phyloP scores from a whole-genome alignment of 2,797 vertebrate species.

The Pantherophis vulpinus region DNA sequence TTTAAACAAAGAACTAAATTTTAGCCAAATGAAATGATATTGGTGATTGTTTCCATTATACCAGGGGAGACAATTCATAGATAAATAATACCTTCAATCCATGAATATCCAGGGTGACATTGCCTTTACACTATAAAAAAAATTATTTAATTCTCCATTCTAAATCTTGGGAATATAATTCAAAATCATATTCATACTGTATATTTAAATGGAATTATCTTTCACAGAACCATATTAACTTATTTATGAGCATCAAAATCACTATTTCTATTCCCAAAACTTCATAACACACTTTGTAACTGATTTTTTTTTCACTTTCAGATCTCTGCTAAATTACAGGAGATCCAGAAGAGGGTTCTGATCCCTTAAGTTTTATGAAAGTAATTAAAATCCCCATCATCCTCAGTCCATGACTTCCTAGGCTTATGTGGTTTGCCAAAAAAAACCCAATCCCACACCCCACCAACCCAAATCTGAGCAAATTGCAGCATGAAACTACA shows the following conservation, averaged over 20 bases:
- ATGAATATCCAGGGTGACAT: background rate
- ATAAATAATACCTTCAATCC: background rate
- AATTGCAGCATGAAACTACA: background rate
- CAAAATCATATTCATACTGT: background rate
- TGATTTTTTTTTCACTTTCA: background rate
- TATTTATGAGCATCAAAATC: background rate
- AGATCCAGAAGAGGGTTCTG: background rate
- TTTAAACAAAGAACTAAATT: background rate
- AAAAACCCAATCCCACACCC: background rate
- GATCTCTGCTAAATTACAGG: background rate
- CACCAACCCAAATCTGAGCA: background rate
- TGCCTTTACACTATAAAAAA: background rate
- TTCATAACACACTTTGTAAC: background rate
- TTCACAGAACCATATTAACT: background rate
- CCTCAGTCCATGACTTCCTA: background rate
- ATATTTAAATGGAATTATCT: background rate
- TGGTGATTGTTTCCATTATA: background rate
- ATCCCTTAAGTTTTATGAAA: background rate
- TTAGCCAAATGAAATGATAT: background rate
- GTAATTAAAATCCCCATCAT: background rate
- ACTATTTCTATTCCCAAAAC: background rate
- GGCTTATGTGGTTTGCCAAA: background rate
- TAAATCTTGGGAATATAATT: background rate
- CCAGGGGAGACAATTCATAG: background rate
- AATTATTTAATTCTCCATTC: background rate